phyloP scores from a whole-genome alignment of 2,888 invertebrate genomes.

The Lathronympha strigana region DNA sequence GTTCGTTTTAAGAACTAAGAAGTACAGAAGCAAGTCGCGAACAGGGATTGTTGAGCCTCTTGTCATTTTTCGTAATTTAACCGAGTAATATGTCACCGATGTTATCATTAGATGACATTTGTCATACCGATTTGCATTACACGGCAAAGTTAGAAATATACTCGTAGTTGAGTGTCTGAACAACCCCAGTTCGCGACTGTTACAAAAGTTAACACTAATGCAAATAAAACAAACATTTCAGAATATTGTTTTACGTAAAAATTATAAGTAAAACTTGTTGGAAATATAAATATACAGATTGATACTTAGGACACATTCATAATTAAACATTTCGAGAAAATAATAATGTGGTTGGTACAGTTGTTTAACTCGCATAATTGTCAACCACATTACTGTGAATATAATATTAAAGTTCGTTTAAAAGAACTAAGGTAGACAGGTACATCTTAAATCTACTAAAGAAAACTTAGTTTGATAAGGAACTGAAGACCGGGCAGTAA shows the following conservation, averaged over 20 bases:
- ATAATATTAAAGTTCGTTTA: neutral
- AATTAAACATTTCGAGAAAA: neutral
- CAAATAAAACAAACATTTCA: neutral
- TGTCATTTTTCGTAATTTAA: too few relatives aligned
- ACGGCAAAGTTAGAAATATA: too few relatives aligned
- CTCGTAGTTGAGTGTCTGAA: too few relatives aligned
- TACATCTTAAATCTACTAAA: constrained; percentile 19
- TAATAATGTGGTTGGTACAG: neutral
- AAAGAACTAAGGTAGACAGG: neutral
- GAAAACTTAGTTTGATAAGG: constrained; percentile 49
- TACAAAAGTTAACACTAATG: constrained; percentile 2
- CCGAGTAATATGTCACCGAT: too few relatives aligned
- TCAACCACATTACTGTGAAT: neutral
- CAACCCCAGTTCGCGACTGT: too few relatives aligned
- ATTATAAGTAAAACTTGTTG: neutral
- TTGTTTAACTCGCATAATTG: too few relatives aligned
- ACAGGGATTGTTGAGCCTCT: too few relatives aligned
- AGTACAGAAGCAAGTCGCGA: too few relatives aligned
- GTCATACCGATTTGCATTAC: too few relatives aligned
- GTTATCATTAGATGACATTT: too few relatives aligned
- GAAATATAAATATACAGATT: constrained; percentile 44
- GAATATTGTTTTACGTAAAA: neutral
- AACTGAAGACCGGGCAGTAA: constrained; percentile 35
- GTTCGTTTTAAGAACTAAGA: constrained; percentile 19
- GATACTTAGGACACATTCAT: neutral